Conservation (phyloP, 1,140 invertebrate species). For the Adoxophyes honmai region DNA sequence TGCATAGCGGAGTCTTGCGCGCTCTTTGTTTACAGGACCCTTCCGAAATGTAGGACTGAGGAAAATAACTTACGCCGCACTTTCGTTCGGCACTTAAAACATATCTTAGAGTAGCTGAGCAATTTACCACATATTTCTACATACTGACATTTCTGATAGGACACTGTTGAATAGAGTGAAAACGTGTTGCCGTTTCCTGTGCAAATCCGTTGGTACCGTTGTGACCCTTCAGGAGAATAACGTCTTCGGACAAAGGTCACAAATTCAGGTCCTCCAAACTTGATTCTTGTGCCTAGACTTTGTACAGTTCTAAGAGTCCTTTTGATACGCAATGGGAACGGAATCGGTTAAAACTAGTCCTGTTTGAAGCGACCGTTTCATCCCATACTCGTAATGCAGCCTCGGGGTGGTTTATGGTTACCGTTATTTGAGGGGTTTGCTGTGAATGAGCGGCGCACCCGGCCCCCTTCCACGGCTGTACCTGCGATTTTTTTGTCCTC, state of each 20-base stretch:
- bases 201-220: too few species aligned
- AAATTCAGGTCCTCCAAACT: constrained; percentile 9
- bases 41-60: constrained; percentile 21
- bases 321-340: neutral
- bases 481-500: constrained; percentile 18
- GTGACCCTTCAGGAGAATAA: too few species aligned
- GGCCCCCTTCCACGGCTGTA: constrained; percentile 23
- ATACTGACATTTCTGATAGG: too few species aligned
- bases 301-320: neutral
- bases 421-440: constrained; percentile 36
- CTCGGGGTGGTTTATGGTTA: constrained; percentile 21
- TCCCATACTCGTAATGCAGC: constrained; percentile 23
- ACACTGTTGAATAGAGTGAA: too few species aligned
- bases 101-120: too few species aligned
- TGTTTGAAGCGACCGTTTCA: constrained; percentile 28
- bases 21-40: constrained; percentile 33
- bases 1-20: constrained; percentile 14
- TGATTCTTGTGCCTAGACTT: constrained; percentile 3
- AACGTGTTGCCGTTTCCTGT: too few species aligned
- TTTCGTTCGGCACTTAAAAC: too few species aligned
- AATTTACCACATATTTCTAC: too few species aligned
- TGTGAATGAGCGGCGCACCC: constrained; percentile 27
- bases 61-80: too few species aligned
- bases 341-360: constrained; percentile 29
- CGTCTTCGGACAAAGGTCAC: too few species aligned